Evolutionary conservation across 2,888 invertebrate species (phyloP).

Genomic region (Eupithecia exiguata): DNA sequence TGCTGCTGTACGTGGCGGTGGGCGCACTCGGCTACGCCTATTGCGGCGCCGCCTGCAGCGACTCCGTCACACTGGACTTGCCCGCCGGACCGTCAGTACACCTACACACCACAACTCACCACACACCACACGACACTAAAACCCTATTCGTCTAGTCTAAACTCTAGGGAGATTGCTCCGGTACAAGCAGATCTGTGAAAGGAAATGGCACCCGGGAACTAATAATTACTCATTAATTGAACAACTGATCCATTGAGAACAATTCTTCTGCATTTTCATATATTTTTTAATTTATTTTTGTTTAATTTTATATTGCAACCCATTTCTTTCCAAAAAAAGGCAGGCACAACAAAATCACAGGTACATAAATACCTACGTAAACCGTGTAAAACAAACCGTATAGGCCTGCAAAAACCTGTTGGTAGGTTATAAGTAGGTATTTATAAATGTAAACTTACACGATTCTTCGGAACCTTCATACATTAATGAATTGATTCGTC

Average conservation of each 20-base stretch:
- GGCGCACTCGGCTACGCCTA: slow-evolving; percentile 94
- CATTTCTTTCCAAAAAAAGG: too few species aligned
- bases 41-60: slow-evolving; percentile 87
- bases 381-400: too few species aligned
- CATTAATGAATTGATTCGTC: neutral
- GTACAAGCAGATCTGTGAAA: neutral
- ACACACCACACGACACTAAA: neutral
- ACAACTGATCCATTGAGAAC: too few species aligned
- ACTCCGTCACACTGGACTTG: slow-evolving; percentile 93
- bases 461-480: slow-evolving; percentile 4
- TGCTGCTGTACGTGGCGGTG: slow-evolving; percentile 88
- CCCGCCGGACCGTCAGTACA: slow-evolving; percentile 77
- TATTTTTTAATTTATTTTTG: too few species aligned
- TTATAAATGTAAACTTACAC: neutral
- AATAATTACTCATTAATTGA: too few species aligned
- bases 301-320: too few species aligned
- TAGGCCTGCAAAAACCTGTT: too few species aligned
- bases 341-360: too few species aligned
- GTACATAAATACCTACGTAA: too few species aligned
- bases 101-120: neutral
- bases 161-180: neutral
- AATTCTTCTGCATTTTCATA: too few species aligned
- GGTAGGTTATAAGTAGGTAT: neutral
- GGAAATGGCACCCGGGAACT: too few species aligned
- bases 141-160: neutral